Conservation (phyloP, 2,797 vertebrate species). For the Dendrocincla tyrannina region DNA sequence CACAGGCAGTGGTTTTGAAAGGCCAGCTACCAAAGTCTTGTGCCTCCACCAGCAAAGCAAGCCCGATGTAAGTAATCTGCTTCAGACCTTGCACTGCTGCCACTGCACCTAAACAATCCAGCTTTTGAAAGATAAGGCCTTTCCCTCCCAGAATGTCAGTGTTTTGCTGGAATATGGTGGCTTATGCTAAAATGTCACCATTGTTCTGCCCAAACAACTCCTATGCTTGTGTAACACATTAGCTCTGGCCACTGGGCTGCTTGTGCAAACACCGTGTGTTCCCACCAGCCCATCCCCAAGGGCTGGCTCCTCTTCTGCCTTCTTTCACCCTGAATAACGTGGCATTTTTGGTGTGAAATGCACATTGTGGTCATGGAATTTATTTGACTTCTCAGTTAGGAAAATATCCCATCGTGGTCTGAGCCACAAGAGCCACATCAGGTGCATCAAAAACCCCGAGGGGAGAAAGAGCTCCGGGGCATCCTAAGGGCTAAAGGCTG, state of each 20-base stretch:
- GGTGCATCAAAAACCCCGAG: accelerated
- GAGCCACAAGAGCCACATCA: neutral
- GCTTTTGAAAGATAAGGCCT: slow-evolving; percentile 2
- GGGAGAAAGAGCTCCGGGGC: neutral
- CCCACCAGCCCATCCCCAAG: neutral
- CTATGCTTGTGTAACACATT: neutral
- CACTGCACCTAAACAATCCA: slow-evolving; percentile 12
- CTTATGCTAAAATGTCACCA: neutral
- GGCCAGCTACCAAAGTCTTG: neutral
- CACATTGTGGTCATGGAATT: accelerated
- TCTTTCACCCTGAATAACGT: neutral
- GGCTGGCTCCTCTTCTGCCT: neutral
- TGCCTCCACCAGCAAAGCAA: neutral
- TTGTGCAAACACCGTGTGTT: neutral
- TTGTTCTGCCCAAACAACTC: neutral
- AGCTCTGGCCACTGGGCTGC: neutral
- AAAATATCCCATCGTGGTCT: accelerated
- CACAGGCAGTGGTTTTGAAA: accelerated
- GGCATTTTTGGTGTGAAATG: neutral
- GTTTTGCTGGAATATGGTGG: neutral
- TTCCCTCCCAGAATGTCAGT: neutral
- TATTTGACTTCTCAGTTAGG: neutral
- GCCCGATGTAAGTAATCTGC: neutral
- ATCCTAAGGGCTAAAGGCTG: neutral
- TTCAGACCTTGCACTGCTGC: neutral